Evolutionary conservation across 2,888 invertebrate genomes (phyloP).

Genomic region (Cryptus viduatorius): DNA sequence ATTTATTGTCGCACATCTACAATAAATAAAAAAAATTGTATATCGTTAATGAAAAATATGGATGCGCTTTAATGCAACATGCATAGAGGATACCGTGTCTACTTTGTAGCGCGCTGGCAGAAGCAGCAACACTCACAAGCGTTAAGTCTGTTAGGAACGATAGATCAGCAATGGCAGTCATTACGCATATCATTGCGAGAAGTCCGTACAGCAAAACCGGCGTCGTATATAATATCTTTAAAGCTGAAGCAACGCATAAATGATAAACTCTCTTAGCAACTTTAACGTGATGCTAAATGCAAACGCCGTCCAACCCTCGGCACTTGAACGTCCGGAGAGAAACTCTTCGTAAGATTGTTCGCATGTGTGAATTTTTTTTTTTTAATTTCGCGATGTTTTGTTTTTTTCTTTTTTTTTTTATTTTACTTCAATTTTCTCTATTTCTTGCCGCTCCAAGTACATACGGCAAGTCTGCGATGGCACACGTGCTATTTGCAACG

Average conservation of each 20-base stretch:
- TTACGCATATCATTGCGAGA: constrained; percentile 39
- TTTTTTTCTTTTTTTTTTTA: not conserved
- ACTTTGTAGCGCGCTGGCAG: constrained; percentile 28
- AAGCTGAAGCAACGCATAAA: not conserved
- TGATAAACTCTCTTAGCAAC: constrained; percentile 4
- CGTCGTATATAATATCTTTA: constrained; percentile 17
- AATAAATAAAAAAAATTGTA: too few relatives aligned
- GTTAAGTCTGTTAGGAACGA: constrained; percentile 39
- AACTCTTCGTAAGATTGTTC: not conserved
- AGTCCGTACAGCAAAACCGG: constrained; percentile 20
- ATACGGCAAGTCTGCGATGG: not conserved
- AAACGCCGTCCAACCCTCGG: not conserved
- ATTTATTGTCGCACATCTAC: too few relatives aligned
- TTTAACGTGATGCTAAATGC: constrained; percentile 6
- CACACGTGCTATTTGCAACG: constrained; percentile 62
- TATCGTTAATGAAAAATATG: not conserved
- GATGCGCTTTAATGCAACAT: not conserved
- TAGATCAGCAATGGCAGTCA: constrained; percentile 31
- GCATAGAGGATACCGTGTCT: constrained; percentile 10
- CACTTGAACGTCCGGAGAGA: not conserved
- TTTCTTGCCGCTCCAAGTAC: constrained; percentile 2
- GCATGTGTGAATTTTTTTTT: constrained; percentile 6
- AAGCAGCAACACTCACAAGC: constrained; percentile 32
- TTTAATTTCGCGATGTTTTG: constrained; percentile 4
- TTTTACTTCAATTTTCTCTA: not conserved